Conservation (phyloP, 2,888 invertebrate species). For the Sericinus montela region DNA sequence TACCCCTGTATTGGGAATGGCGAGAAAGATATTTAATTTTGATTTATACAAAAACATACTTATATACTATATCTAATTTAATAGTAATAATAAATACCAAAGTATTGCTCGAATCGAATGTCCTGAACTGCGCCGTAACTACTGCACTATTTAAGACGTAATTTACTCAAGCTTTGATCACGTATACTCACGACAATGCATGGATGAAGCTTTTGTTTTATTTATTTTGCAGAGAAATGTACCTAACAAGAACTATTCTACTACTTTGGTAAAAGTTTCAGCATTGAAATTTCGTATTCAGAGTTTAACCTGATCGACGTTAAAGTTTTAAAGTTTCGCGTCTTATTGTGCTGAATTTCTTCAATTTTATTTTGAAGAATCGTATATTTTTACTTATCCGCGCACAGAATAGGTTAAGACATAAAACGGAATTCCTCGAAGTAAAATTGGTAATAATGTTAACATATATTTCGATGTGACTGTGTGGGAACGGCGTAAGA, state of each 20-base stretch:
- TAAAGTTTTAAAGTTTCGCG: background rate
- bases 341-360: background rate
- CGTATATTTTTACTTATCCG: background rate
- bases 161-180: background rate
- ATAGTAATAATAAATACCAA: background rate
- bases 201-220: background rate
- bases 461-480: no score
- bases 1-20: no score
- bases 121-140: no score
- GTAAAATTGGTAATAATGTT: no score
- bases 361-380: background rate
- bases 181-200: background rate
- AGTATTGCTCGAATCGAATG: background rate
- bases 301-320: background rate
- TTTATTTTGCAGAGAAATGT: background rate
- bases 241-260: background rate
- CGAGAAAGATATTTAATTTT: no score
- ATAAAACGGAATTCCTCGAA: no score
- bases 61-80: no score
- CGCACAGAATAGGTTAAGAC: background rate
- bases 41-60: no score
- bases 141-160: no score
- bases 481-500: no score
- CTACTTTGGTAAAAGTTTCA: background rate
- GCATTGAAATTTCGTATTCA: background rate